A percentile compares a stretch with the other conserved stretches of the same genome.
Conservation (phyloP, 2,113 vertebrate species). For the Syrrhaptes paradoxus region DNA sequence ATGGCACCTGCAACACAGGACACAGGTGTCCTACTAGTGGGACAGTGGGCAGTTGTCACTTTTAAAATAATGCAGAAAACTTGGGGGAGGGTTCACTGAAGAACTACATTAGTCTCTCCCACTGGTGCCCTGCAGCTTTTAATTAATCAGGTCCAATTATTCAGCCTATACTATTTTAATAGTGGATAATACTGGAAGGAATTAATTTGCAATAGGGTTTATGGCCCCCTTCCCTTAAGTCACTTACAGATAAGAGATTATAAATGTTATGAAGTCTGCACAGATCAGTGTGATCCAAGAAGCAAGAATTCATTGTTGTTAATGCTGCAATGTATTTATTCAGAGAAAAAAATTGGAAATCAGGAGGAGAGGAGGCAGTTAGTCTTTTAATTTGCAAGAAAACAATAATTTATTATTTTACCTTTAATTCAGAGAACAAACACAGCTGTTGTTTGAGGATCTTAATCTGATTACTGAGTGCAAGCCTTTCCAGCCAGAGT, state of each 20-base stretch:
- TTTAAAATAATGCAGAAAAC: background rate
- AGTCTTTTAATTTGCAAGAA: slow-evolving; percentile 71
- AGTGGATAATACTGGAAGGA: slow-evolving; percentile 67
- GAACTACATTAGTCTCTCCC: background rate
- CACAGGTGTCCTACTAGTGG: background rate
- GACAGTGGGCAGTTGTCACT: background rate
- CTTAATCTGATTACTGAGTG: slow-evolving; percentile 71
- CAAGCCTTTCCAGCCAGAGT: slow-evolving; percentile 12
- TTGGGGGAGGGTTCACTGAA: background rate
- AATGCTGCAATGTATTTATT: slow-evolving; percentile 40
- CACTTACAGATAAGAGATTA: slow-evolving; percentile 62
- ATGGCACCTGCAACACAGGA: accelerated
- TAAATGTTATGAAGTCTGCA: slow-evolving; percentile 49
- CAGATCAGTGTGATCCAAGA: slow-evolving; percentile 19
- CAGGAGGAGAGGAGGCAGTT: slow-evolving; percentile 16
- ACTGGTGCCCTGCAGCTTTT: background rate
- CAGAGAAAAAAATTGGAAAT: slow-evolving; percentile 58
- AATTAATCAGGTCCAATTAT: slow-evolving; percentile 48
- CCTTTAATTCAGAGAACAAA: slow-evolving; percentile 74
- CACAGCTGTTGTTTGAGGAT: slow-evolving; percentile 73
- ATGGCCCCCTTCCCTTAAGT: slow-evolving; percentile 30
- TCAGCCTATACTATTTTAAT: slow-evolving; percentile 60
- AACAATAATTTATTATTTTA: slow-evolving; percentile 72
- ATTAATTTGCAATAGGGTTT: slow-evolving; percentile 55
- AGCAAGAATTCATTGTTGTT: slow-evolving; percentile 39